Percentiles rank a stretch among this genome's conserved stretches.
phyloP scores from a whole-genome alignment of 2,888 invertebrate species.

The Cantharis rustica region DNA sequence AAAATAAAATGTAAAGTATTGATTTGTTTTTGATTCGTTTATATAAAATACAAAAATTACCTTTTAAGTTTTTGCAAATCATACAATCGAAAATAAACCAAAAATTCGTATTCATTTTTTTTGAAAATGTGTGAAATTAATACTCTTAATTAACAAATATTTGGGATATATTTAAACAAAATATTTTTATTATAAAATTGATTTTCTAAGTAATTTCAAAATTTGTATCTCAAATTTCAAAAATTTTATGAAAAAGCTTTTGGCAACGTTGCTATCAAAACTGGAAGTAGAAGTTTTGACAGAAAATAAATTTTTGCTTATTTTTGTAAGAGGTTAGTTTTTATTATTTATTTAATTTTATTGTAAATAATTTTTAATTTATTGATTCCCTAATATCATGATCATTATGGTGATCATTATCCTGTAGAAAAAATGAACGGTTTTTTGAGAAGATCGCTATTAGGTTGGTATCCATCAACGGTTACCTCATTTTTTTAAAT shows the following conservation, averaged over 20 bases:
- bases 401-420: background rate
- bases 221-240: background rate
- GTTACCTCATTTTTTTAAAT: background rate
- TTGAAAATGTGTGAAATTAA: background rate
- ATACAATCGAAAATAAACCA: background rate
- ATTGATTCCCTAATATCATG: background rate
- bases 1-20: background rate
- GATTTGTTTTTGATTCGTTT: background rate
- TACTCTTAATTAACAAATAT: background rate
- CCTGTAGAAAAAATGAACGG: slow-evolving; percentile 9
- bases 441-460: background rate
- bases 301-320: background rate
- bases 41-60: background rate
- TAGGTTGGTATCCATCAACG: background rate
- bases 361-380: background rate
- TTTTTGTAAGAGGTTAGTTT: background rate
- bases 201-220: background rate
- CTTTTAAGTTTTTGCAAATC: background rate
- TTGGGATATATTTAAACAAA: background rate
- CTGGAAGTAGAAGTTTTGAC: background rate
- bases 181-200: background rate
- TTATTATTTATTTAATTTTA: background rate
- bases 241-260: background rate
- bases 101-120: background rate
- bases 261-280: background rate